A percentile compares a stretch with the other conserved stretches of the same genome.
These are phyloP conservation scores for Glyphotaelius pellucidus DNA, from an alignment of 2,888 invertebrate species.

Conservation along the genomic window DNA sequence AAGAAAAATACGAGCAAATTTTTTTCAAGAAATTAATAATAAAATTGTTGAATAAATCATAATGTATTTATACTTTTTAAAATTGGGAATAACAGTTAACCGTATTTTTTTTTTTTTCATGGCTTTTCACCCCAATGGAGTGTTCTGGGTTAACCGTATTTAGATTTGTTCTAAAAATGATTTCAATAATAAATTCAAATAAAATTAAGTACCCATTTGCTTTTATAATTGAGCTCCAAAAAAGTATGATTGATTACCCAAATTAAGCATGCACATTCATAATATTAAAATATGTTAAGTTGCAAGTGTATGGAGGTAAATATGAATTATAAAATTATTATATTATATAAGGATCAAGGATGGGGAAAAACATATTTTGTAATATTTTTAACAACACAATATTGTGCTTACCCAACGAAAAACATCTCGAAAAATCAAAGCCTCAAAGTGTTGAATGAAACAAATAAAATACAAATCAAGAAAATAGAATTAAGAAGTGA, in stretches of 20 bases:
- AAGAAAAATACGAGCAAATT: not conserved
- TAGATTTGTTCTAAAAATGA: not conserved
- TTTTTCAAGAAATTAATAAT: too few relatives aligned
- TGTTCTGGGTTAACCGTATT: too few relatives aligned
- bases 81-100: too few relatives aligned
- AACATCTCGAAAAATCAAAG: slow-evolving; percentile 47
- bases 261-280: slow-evolving; percentile 36
- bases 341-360: not conserved
- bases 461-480: slow-evolving; percentile 31
- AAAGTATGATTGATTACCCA: not conserved
- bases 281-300: not conserved
- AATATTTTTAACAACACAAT: not conserved
- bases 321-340: not conserved
- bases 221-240: not conserved
- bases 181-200: not conserved
- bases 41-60: too few relatives aligned
- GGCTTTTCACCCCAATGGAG: too few relatives aligned
- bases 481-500: not conserved
- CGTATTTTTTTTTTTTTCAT: too few relatives aligned
- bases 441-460: slow-evolving; percentile 31
- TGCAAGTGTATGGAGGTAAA: not conserved
- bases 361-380: not conserved
- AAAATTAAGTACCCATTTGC: not conserved
- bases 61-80: too few relatives aligned
- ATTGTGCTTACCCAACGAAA: slow-evolving; percentile 48